Base-by-base conservation (phyloP, 2,113 vertebrate genomes). In the Panurus biarmicus region DNA sequence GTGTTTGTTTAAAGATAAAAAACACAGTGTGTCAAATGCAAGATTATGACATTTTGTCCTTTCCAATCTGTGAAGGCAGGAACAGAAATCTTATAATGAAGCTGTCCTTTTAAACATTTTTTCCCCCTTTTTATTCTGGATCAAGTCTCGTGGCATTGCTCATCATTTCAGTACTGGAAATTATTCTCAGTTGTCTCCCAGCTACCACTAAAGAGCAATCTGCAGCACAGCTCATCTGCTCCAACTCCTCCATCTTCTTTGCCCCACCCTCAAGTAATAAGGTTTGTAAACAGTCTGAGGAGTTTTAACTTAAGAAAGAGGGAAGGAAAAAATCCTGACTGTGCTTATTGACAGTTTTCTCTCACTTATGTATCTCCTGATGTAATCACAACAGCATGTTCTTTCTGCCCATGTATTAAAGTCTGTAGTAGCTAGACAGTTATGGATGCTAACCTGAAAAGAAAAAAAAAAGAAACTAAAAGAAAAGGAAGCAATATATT, bases 1-100 rank as follows among this genome's bases (percentile, higher is more conserved):
- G 60, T 81, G 89, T 89, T 95, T 93, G 31, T 94, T 83, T 87
- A 93, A 96, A 95, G 71, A 89, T 90, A 72, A 95, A 95, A 91
- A 93, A 74, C 35, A n/a, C 42, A 60, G 7, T 60, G 26, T 92
- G 14, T 83, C 89, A 92, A 81, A 81, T 0, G 2, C 33, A 54
- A 44, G 21, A 88, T 85, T 77, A 42, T 87, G 73, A 60, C 57
- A 93, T 91, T 73, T 74, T 85, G 70, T 85, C 50, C 56, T 90
- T 90, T 88, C 77, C 31, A 74, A 14, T 89, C 12, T 86, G 14
- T 61, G 60, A 83, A 79, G 69, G 65, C 84, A 83, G 73, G 69
- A 87, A 28, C 33, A 94, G 35, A 94, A 95, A 83, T 77, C 35
- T 17, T 11, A 40, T 70, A 83, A 83, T 71, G 33, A 91, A 73